Base-by-base conservation (phyloP, 2,113 vertebrate species). In the Colius striatus region DNA sequence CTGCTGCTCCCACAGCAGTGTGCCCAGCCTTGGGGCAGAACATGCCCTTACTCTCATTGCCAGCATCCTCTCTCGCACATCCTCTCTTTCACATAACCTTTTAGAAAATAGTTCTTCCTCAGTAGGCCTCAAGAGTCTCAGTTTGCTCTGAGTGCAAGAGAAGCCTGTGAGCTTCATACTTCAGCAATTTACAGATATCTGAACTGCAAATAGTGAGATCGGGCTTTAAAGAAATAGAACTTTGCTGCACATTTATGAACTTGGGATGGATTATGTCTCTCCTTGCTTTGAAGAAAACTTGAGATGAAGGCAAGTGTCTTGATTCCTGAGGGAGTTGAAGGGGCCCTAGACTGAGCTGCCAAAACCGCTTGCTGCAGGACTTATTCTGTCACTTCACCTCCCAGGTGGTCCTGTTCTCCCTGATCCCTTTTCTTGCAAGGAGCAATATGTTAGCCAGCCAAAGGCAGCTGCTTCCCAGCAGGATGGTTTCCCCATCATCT, bases 391-490 rank as follows among this genome's bases (percentile, higher is more conserved):
- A 41, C 30, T 80, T 91, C 53, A 34, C 11, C 5, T 90, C 50
- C 53, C 45, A 29, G n/a, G 25, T 53, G 38, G 30, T 70, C 54
- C 34, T 78, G 23, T 29, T 81, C 45, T 89, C 50, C 61, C 7
- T 26, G 50, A 36, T 6, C 29, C 26, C 16, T 91, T 54, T 41
- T 81, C 17, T 34, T 68, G 11, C 53, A 57, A 71, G n/a, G n/a
- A 87, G 26, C 19, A 53, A 7, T 38, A 23, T 7, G 16, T 79
- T 30, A 90, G 17, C 20, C 54, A 93, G 73, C 68, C 66, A 70
- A 70, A 90, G 66, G 61, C 83, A 96, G 73, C 73, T 84, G 73
- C 60, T 68, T 92, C 79, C 66, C 76, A 87, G 68, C 61, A 89
- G 68, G 83, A 72, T 58, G 73, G 38, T 41, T 92, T 75, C 53